Percentiles rank a stretch among this genome's conserved stretches.
phyloP scores from a whole-genome alignment of 2,797 vertebrate species.

The Sebastes trivittatus region DNA sequence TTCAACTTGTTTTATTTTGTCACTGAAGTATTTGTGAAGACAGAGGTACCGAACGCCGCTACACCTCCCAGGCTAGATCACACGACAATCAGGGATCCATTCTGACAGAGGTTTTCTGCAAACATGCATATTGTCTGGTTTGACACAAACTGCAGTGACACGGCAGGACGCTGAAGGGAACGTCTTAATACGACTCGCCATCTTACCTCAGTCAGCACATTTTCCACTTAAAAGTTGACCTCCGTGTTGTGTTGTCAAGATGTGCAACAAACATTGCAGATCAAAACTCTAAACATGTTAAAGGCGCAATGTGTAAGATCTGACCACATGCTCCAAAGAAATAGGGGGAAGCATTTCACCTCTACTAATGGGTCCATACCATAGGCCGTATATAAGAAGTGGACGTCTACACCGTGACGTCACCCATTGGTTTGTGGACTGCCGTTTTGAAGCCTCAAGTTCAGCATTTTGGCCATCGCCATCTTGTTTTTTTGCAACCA shows the following conservation, averaged over 20 bases:
- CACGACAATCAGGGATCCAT: conserved; percentile 42
- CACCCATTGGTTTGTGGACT: no score
- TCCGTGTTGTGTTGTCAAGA: conserved; percentile 19
- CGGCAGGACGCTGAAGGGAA: not conserved
- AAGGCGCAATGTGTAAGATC: not conserved
- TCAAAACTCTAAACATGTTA: not conserved
- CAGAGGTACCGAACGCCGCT: conserved; percentile 4
- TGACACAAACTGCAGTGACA: conserved; percentile 40
- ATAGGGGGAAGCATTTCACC: not conserved
- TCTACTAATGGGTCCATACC: not conserved
- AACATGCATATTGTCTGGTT: conserved; percentile 38
- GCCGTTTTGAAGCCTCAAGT: no score
- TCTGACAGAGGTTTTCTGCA: conserved; percentile 61
- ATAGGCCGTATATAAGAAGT: not conserved
- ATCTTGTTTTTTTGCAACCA: no score
- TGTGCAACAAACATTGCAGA: not conserved
- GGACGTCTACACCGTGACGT: rapidly evolving
- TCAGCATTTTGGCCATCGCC: no score
- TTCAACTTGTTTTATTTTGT: conserved; percentile 20
- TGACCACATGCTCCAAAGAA: not conserved
- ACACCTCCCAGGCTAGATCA: conserved; percentile 48
- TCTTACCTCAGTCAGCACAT: conserved; percentile 17
- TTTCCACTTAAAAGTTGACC: conserved; percentile 32
- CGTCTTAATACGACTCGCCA: conserved; percentile 5
- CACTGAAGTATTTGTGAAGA: conserved; percentile 18